These are phyloP conservation scores for Troilus luridus DNA, from an alignment of 2,888 invertebrate genomes.

Conservation along the genomic window DNA sequence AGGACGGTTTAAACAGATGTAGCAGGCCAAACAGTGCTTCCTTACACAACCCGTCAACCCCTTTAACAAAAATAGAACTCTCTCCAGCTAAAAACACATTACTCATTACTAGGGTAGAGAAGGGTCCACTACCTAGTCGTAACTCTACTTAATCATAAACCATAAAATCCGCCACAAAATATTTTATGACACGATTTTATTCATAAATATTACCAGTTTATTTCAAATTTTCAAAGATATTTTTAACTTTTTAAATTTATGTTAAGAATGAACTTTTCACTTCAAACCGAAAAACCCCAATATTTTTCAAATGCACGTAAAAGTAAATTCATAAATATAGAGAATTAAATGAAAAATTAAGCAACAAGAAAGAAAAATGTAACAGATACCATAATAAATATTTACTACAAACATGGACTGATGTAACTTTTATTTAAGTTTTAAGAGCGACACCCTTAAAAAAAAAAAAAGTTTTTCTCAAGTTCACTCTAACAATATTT, in stretches of 20 bases:
- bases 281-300: too few species aligned
- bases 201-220: background rate
- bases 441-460: too few species aligned
- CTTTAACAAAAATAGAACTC: constrained; percentile 25
- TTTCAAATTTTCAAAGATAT: background rate
- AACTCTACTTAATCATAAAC: background rate
- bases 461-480: too few species aligned
- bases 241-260: background rate
- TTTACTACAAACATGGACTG: too few species aligned
- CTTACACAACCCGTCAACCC: background rate
- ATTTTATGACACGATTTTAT: background rate
- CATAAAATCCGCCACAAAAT: background rate
- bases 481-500: too few species aligned
- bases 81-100: background rate
- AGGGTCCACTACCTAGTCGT: background rate
- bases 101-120: background rate
- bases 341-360: too few species aligned
- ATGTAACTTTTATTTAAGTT: too few species aligned
- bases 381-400: too few species aligned
- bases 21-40: background rate
- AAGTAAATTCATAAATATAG: too few species aligned
- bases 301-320: too few species aligned
- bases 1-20: background rate
- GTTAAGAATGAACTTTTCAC: background rate
- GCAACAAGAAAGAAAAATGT: too few species aligned